phyloP scores from a whole-genome alignment of 1,140 invertebrate species.

The Thaumatotibia leucotreta region DNA sequence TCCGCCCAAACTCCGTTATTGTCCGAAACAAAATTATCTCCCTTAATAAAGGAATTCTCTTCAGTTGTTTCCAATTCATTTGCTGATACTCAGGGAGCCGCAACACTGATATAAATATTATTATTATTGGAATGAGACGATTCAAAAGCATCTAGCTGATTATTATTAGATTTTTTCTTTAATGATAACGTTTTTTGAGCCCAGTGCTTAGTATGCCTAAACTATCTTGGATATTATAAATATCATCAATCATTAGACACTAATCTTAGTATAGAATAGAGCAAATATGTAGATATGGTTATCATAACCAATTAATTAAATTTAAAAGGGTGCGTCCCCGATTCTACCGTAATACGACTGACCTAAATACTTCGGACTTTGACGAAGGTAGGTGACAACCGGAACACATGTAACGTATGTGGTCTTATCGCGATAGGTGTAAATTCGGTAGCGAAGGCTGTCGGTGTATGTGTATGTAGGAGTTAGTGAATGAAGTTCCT shows the following conservation, averaged over 20 bases:
- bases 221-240: no score
- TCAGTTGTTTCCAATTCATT: slow-evolving; percentile 13
- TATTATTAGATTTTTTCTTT: no score
- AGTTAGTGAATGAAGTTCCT: neutral
- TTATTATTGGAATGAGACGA: neutral
- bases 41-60: slow-evolving; percentile 8
- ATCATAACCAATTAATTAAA: neutral
- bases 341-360: neutral
- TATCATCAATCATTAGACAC: no score
- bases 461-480: neutral
- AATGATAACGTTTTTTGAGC: neutral
- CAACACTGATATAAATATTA: neutral
- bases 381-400: neutral
- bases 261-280: no score
- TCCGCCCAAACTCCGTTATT: slow-evolving; percentile 17
- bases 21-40: slow-evolving; percentile 13
- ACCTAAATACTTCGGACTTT: neutral
- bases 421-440: neutral
- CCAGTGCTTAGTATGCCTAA: no score
- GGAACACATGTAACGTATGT: neutral
- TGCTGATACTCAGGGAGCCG: neutral
- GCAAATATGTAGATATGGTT: no score
- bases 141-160: no score
- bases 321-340: neutral
- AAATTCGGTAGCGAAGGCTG: neutral